Conservation (phyloP, 2,888 invertebrate genomes). For the Melanophora roralis region DNA sequence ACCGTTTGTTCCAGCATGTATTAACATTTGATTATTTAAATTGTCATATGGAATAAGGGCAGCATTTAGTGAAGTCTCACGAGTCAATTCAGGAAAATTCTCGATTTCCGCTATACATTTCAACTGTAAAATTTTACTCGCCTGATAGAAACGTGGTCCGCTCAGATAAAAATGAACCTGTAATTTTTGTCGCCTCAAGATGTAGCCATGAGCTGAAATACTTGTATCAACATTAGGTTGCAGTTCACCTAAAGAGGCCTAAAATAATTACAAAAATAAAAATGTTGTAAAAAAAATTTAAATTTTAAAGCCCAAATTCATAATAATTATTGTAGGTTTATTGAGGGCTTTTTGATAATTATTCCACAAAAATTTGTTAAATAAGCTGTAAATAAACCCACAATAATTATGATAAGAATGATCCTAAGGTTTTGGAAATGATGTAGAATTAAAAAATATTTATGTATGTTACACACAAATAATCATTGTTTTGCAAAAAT, state of each 20-base stretch:
- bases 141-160: constrained; percentile 74
- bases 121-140: constrained; percentile 72
- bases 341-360: no score
- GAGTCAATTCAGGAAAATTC: constrained; percentile 73
- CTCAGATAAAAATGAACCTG: constrained; percentile 76
- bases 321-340: no score
- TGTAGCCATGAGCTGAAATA: constrained; percentile 75
- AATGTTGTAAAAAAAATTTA: no score
- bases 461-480: no score
- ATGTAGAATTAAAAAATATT: no score
- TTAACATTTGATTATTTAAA: constrained; percentile 76
- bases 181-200: constrained; percentile 73
- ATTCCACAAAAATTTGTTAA: no score
- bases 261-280: neutral
- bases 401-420: no score
- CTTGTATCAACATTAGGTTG: constrained; percentile 75
- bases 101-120: constrained; percentile 77
- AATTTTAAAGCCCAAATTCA: no score
- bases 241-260: constrained; percentile 74
- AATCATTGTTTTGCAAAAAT: no score
- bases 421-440: no score
- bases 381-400: no score
- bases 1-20: constrained; percentile 70
- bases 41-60: constrained; percentile 73
- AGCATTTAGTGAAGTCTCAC: constrained; percentile 73